phyloP scores from a whole-genome alignment of 2,888 invertebrate species.

The Pyrgus malvae region DNA sequence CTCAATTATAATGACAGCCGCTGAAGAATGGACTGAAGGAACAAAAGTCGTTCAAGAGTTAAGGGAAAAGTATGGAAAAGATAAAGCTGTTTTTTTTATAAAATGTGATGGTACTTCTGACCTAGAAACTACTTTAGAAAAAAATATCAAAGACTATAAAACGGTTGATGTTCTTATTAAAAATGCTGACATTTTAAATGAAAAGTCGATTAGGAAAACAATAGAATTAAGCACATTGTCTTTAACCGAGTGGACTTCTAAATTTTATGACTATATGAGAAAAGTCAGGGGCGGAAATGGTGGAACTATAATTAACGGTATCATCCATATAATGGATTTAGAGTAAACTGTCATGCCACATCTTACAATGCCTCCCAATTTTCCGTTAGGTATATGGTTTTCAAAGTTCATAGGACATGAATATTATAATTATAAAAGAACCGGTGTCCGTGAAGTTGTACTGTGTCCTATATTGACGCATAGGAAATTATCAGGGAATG shows the following conservation, averaged over 20 bases:
- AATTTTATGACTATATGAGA: slow-evolving; percentile 34
- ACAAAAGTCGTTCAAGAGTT: slow-evolving; percentile 22
- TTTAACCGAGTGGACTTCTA: slow-evolving; percentile 55
- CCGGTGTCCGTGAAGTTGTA: too few species aligned
- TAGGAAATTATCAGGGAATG: too few species aligned
- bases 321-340: too few species aligned
- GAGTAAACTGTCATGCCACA: too few species aligned
- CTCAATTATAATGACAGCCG: slow-evolving; percentile 32
- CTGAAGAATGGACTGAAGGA: slow-evolving; percentile 34
- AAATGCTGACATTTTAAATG: slow-evolving; percentile 53
- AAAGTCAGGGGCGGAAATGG: too few species aligned
- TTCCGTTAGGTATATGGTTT: too few species aligned
- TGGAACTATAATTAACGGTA: too few species aligned
- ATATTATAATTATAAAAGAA: too few species aligned
- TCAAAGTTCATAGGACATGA: too few species aligned
- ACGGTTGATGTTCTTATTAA: slow-evolving; percentile 58
- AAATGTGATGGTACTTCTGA: slow-evolving; percentile 71
- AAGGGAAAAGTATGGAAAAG: slow-evolving; percentile 58
- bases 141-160: slow-evolving; percentile 43
- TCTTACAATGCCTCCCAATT: too few species aligned
- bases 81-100: slow-evolving; percentile 62
- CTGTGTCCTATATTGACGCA: too few species aligned
- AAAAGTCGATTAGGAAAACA: slow-evolving; percentile 36
- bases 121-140: slow-evolving; percentile 55
- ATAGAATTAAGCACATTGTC: slow-evolving; percentile 49